Conservation (phyloP, 2,888 invertebrate genomes). For the Dexiosoma caninum region DNA sequence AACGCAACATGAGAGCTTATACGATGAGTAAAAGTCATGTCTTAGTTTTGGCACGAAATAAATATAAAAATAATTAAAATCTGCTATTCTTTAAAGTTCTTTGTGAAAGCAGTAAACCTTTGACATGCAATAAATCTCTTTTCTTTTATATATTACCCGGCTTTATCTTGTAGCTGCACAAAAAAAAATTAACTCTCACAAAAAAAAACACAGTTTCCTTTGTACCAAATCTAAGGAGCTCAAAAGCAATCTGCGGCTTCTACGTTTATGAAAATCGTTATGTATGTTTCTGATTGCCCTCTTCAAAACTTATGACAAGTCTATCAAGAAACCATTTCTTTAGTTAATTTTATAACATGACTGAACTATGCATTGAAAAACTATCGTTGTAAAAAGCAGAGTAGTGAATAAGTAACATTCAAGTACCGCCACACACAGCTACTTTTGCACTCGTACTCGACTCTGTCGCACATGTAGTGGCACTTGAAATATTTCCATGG, state of each 20-base stretch:
- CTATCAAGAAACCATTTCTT: constrained; percentile 52
- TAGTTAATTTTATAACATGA: constrained; percentile 44
- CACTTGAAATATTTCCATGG: constrained; percentile 52
- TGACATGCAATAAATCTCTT: background rate
- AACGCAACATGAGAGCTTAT: no score
- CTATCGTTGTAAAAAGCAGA: constrained; percentile 4
- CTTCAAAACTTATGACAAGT: constrained; percentile 57
- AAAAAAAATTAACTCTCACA: no score
- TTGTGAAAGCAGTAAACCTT: background rate
- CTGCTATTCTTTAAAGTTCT: background rate
- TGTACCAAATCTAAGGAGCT: no score
- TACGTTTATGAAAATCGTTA: constrained; percentile 14
- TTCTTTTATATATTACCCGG: background rate
- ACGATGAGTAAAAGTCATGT: no score
- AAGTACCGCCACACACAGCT: constrained; percentile 12
- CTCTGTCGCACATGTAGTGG: constrained; percentile 1
- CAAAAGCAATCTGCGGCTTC: constrained; percentile 28
- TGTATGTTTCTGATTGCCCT: constrained; percentile 56
- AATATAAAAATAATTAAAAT: no score
- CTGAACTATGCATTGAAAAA: background rate
- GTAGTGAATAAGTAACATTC: constrained; percentile 39
- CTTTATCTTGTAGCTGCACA: background rate
- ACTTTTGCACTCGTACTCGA: background rate
- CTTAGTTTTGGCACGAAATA: no score
- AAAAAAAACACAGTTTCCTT: no score